phyloP scores from a whole-genome alignment of 2,888 invertebrate genomes.

The Sinotaia quadrata region DNA sequence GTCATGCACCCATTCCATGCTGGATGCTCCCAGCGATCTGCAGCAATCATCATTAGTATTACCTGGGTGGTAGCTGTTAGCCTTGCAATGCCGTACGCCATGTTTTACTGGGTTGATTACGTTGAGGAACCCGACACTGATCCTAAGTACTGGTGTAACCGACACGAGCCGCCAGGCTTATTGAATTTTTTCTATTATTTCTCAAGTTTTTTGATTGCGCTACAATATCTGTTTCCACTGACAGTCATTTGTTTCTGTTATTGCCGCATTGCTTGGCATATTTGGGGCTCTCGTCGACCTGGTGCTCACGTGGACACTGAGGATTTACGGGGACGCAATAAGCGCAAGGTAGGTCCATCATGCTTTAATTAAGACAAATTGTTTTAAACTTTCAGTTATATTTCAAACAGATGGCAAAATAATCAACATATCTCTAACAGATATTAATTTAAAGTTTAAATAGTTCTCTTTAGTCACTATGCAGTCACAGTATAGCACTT shows the following conservation, averaged over 20 bases:
- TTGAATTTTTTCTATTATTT: conserved; percentile 64
- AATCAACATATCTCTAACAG: too few relatives aligned
- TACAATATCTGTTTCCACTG: conserved; percentile 84
- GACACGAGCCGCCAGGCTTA: conserved; percentile 20
- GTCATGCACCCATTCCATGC: conserved; percentile 76
- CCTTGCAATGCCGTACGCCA: conserved; percentile 77
- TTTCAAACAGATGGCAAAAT: background rate
- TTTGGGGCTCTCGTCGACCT: conserved; percentile 86
- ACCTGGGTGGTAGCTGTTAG: conserved; percentile 83
- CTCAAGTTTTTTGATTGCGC: conserved; percentile 68
- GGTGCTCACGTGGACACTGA: conserved; percentile 87
- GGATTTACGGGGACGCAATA: conserved; percentile 85
- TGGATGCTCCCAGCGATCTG: conserved; percentile 79
- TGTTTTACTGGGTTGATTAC: conserved; percentile 52
- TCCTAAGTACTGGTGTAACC: conserved; percentile 9
- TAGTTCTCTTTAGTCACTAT: too few relatives aligned
- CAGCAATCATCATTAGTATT: conserved; percentile 81
- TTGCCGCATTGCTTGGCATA: conserved; percentile 83
- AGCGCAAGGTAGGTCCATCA: conserved; percentile 82
- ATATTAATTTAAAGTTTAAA: too few relatives aligned
- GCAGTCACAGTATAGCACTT: too few relatives aligned
- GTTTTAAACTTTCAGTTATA: background rate
- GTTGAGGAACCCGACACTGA: conserved; percentile 3
- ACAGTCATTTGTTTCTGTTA: conserved; percentile 88
- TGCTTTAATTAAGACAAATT: background rate